These are phyloP conservation scores for Thermophis baileyi DNA, from an alignment of 2,113 vertebrate genomes.

Conservation along the genomic window DNA sequence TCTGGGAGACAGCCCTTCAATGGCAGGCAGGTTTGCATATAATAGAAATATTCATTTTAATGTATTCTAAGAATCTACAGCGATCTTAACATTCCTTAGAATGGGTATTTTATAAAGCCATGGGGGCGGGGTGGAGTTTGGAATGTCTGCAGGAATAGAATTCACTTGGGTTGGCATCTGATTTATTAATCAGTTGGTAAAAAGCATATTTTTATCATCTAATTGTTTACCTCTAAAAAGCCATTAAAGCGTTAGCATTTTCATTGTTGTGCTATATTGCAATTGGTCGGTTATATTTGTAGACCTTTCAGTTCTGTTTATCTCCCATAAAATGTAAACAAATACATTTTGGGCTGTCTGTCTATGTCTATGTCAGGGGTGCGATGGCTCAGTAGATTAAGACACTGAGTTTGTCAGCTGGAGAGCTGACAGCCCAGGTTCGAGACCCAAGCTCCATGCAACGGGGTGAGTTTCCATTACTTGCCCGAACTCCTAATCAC, in stretches of 20 bases:
- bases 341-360: background rate
- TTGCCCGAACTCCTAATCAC: background rate
- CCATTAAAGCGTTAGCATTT: background rate
- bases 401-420: background rate
- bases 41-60: constrained; percentile 52
- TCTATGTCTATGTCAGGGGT: too few species aligned
- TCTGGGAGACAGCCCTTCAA: constrained; percentile 64
- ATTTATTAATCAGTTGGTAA: background rate
- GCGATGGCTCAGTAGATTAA: background rate
- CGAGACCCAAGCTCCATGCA: background rate
- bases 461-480: background rate
- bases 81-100: constrained; percentile 37
- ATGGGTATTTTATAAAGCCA: constrained; percentile 36
- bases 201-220: background rate
- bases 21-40: constrained; percentile 52
- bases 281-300: background rate
- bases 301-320: background rate
- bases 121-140: background rate
- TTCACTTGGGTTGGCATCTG: background rate
- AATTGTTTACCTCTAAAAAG: background rate
- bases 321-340: background rate
- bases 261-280: background rate
- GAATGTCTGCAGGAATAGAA: background rate
- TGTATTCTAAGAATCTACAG: constrained; percentile 45
- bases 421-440: background rate